These are phyloP conservation scores for Zaprionus vittiger DNA, from an alignment of 1,140 invertebrate genomes.

Conservation along the genomic window DNA sequence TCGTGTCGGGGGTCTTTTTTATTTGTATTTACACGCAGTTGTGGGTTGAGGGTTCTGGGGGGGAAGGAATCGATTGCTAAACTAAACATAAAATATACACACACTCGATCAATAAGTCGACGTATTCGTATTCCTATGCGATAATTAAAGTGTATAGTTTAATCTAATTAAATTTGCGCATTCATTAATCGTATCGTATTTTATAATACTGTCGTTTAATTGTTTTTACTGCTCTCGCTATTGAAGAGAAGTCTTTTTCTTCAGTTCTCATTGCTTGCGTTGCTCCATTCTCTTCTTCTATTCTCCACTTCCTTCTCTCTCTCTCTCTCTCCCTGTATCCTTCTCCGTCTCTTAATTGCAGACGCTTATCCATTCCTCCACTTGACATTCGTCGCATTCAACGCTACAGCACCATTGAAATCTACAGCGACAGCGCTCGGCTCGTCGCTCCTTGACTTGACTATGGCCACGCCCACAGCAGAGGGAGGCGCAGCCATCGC, in stretches of 20 bases:
- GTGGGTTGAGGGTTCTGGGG: constrained; percentile 8
- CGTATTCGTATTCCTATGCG: constrained; percentile 32
- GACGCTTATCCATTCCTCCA: constrained; percentile 93
- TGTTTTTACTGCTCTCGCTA: constrained; percentile 36
- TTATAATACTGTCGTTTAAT: constrained; percentile 56
- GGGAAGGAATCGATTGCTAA: constrained; percentile 59
- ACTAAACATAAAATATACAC: constrained; percentile 51
- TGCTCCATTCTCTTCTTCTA: not conserved
- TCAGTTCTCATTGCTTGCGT: constrained; percentile 14
- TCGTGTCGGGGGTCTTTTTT: constrained; percentile 67
- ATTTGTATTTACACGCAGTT: constrained; percentile 73
- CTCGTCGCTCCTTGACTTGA: constrained; percentile 90
- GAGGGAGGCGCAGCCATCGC: constrained; percentile 92
- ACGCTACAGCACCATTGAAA: constrained; percentile 97
- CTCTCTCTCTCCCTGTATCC: not conserved
- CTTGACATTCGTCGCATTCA: constrained; percentile 92
- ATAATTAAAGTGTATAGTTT: constrained; percentile 31
- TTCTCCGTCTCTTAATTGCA: constrained; percentile 88
- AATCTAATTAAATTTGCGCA: constrained; percentile 41
- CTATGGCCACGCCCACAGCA: constrained; percentile 97
- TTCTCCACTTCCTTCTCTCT: not conserved
- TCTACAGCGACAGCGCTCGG: constrained; percentile 93
- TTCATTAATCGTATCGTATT: constrained; percentile 39
- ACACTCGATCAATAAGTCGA: constrained; percentile 22
- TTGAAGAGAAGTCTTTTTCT: constrained; percentile 54